phyloP scores from a whole-genome alignment of 2,113 vertebrate genomes.

The Hystrix brachyura region DNA sequence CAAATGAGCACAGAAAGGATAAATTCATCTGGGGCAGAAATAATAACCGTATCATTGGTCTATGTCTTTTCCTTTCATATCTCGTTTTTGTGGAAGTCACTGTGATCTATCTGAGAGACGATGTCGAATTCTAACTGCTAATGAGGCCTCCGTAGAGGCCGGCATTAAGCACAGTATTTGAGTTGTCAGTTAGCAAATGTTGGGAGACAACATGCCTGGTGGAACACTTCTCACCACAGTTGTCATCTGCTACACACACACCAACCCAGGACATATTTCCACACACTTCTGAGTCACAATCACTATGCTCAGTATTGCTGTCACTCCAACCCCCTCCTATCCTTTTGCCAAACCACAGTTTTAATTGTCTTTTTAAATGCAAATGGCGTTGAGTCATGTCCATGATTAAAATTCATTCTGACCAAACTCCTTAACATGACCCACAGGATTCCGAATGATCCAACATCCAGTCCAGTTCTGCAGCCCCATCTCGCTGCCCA shows the following conservation, averaged over 20 bases:
- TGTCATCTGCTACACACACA: constrained; percentile 53
- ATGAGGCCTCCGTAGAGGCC: constrained; percentile 49
- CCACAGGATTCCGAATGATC: background rate
- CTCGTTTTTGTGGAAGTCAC: constrained; percentile 51
- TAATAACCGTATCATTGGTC: constrained; percentile 36
- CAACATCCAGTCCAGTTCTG: background rate
- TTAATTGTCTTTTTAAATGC: background rate
- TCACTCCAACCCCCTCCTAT: background rate
- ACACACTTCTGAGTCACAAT: constrained; percentile 23
- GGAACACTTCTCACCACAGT: constrained; percentile 56
- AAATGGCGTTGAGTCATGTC: background rate
- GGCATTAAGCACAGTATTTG: constrained; percentile 54
- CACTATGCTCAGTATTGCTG: background rate
- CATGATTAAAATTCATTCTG: background rate
- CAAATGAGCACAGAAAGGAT: background rate
- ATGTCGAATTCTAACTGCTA: constrained; percentile 44
- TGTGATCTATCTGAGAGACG: constrained; percentile 32
- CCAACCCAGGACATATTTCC: constrained; percentile 36
- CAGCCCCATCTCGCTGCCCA: rapidly evolving
- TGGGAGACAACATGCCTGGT: constrained; percentile 61
- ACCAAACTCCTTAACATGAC: background rate
- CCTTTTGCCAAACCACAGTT: background rate
- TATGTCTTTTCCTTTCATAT: constrained; percentile 21
- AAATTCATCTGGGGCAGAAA: background rate
- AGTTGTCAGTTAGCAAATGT: constrained; percentile 74